Base-by-base conservation (phyloP, 2,888 invertebrate species). In the Hydroisotoma schaefferi region DNA sequence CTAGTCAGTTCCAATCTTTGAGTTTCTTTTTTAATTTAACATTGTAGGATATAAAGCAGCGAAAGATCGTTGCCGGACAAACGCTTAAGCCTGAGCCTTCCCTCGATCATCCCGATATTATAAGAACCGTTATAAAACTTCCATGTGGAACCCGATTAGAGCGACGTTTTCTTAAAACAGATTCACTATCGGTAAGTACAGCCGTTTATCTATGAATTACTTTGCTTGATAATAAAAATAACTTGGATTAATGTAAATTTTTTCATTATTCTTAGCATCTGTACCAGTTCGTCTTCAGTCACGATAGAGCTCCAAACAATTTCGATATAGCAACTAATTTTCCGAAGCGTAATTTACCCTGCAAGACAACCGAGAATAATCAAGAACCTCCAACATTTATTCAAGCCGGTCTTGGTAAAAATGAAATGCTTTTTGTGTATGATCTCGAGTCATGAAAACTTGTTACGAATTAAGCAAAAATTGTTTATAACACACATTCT, bases 311-410 rank as follows among this genome's bases (percentile, higher is more conserved):
- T 15, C 97, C 97, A 1, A 84, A 92, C 76, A 86, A 87, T 76
- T 97, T 97, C 76, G 93, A 95, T 80, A 92, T 97, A 68, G 91
- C 92, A 51, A 94, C 93, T 68, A 95, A 94, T 80, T 97, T 92
- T 77, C 97, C 97, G 0, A 90, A 92, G 76, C 85, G 90, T 67
- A 84, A 88, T 63, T 80, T 97, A 56, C 82, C 85, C 3, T 85
- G 86, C 75, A 77, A 79, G 47, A 84, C 85, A 1, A 66, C 71
- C 4, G 70, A 76, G 76, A 59, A 76, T 18, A 61, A 77, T 69
- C 77, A 79, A 49, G 78, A 79, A 44, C 78, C 83, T 5, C 76
- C 80, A 57, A 86, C 87, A 25, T 81, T 94, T 55, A 78, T 79
- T 61, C 86, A 90, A 64, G 88, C 86, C 23, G 94, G 94, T 22